These are phyloP conservation scores for Eustalomyia histrio DNA, from an alignment of 2,888 invertebrate genomes.

Conservation along the genomic window DNA sequence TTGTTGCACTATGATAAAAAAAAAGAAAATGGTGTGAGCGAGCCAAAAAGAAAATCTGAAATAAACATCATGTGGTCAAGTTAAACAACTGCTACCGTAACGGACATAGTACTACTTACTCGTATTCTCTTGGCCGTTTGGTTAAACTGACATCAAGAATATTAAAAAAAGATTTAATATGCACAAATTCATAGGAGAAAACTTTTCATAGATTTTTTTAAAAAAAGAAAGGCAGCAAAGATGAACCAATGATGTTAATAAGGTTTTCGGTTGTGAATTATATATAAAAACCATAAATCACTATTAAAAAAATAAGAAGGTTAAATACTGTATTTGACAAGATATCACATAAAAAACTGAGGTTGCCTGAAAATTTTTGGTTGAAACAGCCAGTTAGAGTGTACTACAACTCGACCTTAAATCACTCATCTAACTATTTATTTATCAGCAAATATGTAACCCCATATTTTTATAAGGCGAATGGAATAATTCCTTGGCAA, in stretches of 20 bases:
- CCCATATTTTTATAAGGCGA: no score
- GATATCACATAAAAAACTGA: constrained; percentile 7
- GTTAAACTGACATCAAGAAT: constrained; percentile 35
- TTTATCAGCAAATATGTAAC: no score
- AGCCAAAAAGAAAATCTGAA: constrained; percentile 7
- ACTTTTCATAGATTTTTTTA: constrained; percentile 22
- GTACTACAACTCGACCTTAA: neutral
- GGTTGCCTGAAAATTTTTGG: neutral
- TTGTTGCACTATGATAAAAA: constrained; percentile 37
- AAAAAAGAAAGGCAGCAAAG: neutral
- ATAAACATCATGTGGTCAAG: constrained; percentile 50
- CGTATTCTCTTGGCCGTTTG: constrained; percentile 33
- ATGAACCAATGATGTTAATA: constrained; percentile 1
- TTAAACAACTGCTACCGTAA: constrained; percentile 58
- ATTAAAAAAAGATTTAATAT: constrained; percentile 52
- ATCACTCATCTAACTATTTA: no score
- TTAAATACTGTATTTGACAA: constrained; percentile 46
- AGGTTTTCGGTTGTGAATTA: constrained; percentile 7
- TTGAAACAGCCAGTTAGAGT: neutral
- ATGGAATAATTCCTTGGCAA: no score
- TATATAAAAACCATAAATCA: constrained; percentile 54
- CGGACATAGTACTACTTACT: constrained; percentile 30
- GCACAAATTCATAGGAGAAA: constrained; percentile 45
- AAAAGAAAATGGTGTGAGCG: constrained; percentile 11
- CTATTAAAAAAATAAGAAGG: constrained; percentile 14